Conservation (phyloP, 30 jellyfish, hydroid and myxozoan species). For the Chrysaora quinquecirrha region DNA sequence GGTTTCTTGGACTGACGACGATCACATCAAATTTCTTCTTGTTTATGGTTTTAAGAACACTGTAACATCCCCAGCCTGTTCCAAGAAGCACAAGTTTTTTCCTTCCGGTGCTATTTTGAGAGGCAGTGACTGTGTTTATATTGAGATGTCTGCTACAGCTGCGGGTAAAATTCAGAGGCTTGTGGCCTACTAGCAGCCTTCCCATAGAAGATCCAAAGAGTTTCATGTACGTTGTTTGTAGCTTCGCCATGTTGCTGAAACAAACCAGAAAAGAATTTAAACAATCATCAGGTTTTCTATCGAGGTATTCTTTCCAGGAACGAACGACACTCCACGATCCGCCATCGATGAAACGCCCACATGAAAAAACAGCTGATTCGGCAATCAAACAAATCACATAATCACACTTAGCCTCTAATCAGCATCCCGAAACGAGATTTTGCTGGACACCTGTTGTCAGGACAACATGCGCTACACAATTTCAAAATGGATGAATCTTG, state of each 20-base stretch:
- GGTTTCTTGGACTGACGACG: constrained; percentile 98
- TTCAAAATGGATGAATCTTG: neutral
- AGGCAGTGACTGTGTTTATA: too few species aligned
- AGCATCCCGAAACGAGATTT: neutral
- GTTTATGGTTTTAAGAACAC: constrained; percentile 79
- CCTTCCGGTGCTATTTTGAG: constrained; percentile 44
- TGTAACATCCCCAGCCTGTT: constrained; percentile 98
- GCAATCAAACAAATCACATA: too few species aligned
- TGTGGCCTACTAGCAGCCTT: neutral
- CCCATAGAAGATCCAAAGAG: neutral
- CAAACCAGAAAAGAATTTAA: too few species aligned
- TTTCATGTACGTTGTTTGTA: neutral
- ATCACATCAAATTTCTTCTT: constrained; percentile 85
- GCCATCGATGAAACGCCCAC: too few species aligned
- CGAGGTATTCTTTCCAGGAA: too few species aligned
- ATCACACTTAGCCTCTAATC: too few species aligned
- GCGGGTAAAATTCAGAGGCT: neutral
- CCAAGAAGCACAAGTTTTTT: constrained; percentile 86
- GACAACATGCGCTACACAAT: neutral
- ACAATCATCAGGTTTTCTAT: too few species aligned
- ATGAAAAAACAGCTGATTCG: too few species aligned
- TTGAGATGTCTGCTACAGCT: too few species aligned
- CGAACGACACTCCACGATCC: too few species aligned
- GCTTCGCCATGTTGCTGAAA: neutral
- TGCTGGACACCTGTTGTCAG: neutral